These are phyloP conservation scores for Calliscelio sp. DNA, from an alignment of 2,888 invertebrate species.

Conservation along the genomic window DNA sequence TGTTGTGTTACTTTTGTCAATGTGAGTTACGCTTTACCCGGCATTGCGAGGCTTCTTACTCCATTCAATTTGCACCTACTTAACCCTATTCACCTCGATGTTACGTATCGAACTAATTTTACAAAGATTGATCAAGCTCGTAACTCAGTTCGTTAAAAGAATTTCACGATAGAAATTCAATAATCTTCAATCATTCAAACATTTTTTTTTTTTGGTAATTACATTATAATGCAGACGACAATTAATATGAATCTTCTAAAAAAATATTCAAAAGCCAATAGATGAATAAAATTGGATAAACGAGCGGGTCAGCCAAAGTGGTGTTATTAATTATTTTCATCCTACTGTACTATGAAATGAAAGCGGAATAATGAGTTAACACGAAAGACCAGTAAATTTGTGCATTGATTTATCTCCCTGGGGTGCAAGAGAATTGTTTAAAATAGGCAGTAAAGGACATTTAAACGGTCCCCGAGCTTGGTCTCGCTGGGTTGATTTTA, in stretches of 20 bases:
- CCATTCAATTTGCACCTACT: constrained; percentile 83
- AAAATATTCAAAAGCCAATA: background rate
- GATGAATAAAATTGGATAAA: constrained; percentile 39
- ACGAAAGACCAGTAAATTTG: constrained; percentile 68
- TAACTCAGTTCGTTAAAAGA: background rate
- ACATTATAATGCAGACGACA: no score
- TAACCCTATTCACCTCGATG: constrained; percentile 82
- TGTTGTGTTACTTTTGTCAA: constrained; percentile 60
- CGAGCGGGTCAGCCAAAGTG: constrained; percentile 36
- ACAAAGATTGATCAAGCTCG: constrained; percentile 56
- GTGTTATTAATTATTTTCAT: constrained; percentile 50
- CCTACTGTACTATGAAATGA: constrained; percentile 6
- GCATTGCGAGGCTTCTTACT: constrained; percentile 82
- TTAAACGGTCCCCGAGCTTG: constrained; percentile 81
- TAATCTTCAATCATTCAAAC: no score
- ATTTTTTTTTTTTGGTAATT: no score
- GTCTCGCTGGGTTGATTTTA: constrained; percentile 76
- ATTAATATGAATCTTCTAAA: no score
- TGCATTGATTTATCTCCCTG: constrained; percentile 75
- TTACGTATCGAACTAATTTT: constrained; percentile 70
- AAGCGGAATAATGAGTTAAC: constrained; percentile 67
- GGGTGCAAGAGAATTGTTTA: constrained; percentile 79
- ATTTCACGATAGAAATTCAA: background rate
- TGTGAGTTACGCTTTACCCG: constrained; percentile 70
- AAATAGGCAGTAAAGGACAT: constrained; percentile 81